These are phyloP conservation scores for Calycopis cecrops DNA, from an alignment of 1,140 invertebrate species.

Conservation along the genomic window DNA sequence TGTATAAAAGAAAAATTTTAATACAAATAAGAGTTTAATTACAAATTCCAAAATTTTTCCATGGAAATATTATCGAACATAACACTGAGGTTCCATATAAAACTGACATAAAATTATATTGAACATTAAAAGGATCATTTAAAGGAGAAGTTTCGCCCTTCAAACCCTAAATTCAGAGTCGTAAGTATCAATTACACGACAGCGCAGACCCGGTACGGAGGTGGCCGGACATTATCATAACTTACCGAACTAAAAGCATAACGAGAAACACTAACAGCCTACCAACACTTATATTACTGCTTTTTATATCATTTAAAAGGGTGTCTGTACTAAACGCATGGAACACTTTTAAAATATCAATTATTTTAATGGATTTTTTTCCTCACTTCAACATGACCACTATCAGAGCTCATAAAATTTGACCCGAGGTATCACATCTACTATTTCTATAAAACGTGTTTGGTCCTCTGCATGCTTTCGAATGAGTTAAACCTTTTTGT, in stretches of 20 bases:
- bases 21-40: too few relatives aligned
- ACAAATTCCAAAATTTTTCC: too few relatives aligned
- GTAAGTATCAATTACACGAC: slow-evolving; percentile 69
- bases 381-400: not conserved
- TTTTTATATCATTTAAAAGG: slow-evolving; percentile 58
- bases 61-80: too few relatives aligned
- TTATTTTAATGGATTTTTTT: slow-evolving; percentile 5
- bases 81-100: too few relatives aligned
- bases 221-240: slow-evolving; percentile 68
- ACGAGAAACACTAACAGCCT: slow-evolving; percentile 66
- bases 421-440: not conserved
- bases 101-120: too few relatives aligned
- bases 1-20: too few relatives aligned
- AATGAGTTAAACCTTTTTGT: too few relatives aligned
- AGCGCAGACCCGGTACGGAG: slow-evolving; percentile 46
- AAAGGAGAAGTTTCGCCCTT: slow-evolving; percentile 60
- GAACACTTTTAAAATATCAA: too few relatives aligned
- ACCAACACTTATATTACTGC: slow-evolving; percentile 58
- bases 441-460: too few relatives aligned
- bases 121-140: not conserved
- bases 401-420: slow-evolving; percentile 5
- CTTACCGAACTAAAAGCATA: slow-evolving; percentile 60
- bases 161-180: slow-evolving; percentile 73
- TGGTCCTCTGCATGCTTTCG: too few relatives aligned
- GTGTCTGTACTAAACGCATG: slow-evolving; percentile 32